Conservation (phyloP, 1,140 invertebrate species). For the Ruditapes philippinarum region DNA sequence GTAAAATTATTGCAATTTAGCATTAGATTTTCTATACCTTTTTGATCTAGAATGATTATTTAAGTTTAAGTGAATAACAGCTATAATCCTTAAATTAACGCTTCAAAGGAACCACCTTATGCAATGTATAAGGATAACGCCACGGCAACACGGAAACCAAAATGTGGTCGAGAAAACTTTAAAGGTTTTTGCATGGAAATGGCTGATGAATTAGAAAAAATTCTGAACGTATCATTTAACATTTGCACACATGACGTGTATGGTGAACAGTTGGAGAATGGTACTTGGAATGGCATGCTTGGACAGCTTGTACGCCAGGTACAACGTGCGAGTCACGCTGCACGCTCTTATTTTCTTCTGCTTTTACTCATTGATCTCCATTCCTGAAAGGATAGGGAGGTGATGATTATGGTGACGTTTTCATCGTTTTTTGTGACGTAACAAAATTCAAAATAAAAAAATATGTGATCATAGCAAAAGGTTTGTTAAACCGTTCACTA, state of each 20-base stretch:
- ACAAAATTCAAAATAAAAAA: too few relatives aligned
- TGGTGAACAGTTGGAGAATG: constrained; percentile 92
- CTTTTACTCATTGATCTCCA: not conserved
- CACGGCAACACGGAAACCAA: not conserved
- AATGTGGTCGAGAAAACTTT: constrained; percentile 29
- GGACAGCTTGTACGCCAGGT: constrained; percentile 93
- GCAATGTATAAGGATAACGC: constrained; percentile 59
- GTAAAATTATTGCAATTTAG: not conserved
- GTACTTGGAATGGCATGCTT: constrained; percentile 89
- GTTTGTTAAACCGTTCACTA: too few relatives aligned
- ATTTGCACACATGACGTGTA: constrained; percentile 96
- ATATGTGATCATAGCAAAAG: too few relatives aligned
- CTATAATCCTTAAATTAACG: constrained; percentile 9
- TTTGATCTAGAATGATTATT: not conserved
- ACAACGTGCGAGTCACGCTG: constrained; percentile 69
- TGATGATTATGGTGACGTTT: too few relatives aligned
- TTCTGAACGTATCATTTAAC: constrained; percentile 92
- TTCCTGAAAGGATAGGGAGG: not conserved
- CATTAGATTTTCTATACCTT: not conserved
- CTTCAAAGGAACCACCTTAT: constrained; percentile 60
- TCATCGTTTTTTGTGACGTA: too few relatives aligned
- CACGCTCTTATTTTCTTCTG: not conserved
- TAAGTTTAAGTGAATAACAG: too few relatives aligned
- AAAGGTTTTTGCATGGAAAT: constrained; percentile 82
- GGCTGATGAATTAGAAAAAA: constrained; percentile 68